phyloP scores from a whole-genome alignment of 2,797 vertebrate species.

The Rhinoraja longicauda region DNA sequence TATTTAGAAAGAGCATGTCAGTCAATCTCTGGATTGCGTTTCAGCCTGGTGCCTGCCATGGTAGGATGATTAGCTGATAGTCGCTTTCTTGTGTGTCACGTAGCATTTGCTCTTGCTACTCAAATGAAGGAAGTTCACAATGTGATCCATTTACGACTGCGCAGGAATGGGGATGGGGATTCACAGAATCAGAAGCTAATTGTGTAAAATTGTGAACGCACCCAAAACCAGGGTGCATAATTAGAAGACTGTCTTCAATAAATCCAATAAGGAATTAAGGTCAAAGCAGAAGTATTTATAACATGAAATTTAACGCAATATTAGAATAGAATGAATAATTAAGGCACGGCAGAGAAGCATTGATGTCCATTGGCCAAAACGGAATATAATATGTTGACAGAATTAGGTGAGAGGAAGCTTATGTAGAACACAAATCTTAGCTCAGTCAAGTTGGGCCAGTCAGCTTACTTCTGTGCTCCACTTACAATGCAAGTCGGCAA shows the following conservation, averaged over 20 bases:
- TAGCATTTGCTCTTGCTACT: neutral
- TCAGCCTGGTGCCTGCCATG: neutral
- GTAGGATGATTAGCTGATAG: neutral
- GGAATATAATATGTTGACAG: neutral
- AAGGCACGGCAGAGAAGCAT: neutral
- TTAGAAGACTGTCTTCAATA: neutral
- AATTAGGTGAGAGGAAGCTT: neutral
- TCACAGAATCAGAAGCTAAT: neutral
- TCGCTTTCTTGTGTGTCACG: neutral
- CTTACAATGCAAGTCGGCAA: neutral
- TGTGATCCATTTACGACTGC: neutral
- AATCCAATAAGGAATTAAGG: neutral
- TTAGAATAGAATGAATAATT: neutral
- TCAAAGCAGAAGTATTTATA: neutral
- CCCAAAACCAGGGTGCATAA: neutral
- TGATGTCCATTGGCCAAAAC: neutral
- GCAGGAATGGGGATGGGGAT: neutral
- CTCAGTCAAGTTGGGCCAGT: neutral
- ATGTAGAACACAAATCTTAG: neutral
- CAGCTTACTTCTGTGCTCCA: neutral
- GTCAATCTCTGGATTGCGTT: neutral
- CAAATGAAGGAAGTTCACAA: neutral
- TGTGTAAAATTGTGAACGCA: neutral
- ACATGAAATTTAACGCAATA: neutral
- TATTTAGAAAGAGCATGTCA: neutral